Evolutionary conservation across 37 sponge, comb jelly and placozoan species (phyloP).

Genomic region (Sycon ciliatum): DNA sequence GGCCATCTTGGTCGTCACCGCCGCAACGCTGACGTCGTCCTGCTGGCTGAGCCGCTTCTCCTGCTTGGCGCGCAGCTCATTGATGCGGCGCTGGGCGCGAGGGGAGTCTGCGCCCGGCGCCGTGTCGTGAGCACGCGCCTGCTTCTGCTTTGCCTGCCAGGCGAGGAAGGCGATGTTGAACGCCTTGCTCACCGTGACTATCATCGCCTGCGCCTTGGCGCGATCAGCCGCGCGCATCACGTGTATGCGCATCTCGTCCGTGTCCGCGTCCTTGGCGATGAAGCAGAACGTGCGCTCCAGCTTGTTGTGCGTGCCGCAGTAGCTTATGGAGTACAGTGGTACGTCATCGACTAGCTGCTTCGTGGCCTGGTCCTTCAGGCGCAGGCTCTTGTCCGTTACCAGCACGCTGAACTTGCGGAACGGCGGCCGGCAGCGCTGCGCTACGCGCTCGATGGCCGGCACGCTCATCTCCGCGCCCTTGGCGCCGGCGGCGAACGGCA

Average conservation of each 20-base stretch:
- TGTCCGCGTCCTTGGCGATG: conserved; percentile 44
- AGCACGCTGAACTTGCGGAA: conserved; percentile 11
- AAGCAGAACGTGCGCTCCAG: conserved; percentile 51
- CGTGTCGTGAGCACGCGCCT: conserved; percentile 12
- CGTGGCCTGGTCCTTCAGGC: conserved; percentile 40
- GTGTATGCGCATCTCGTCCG: conserved; percentile 30
- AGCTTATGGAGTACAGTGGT: conserved; percentile 57
- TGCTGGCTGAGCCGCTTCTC: neutral
- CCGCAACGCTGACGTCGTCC: neutral
- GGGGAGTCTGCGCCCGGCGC: neutral
- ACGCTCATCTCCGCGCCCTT: neutral
- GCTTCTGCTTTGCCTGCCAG: conserved; percentile 46
- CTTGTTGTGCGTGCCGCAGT: conserved; percentile 36
- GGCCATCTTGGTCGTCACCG: neutral
- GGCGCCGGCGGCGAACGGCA: neutral
- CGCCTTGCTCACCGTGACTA: conserved; percentile 55
- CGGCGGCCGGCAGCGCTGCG: neutral
- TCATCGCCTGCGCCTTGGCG: conserved; percentile 34
- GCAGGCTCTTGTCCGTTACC: conserved; percentile 32
- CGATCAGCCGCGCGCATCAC: conserved; percentile 31
- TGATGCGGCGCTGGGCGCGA: neutral
- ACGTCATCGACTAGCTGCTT: conserved; percentile 34
- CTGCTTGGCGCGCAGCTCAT: neutral
- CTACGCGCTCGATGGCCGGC: neutral
- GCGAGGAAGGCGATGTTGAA: conserved; percentile 76